Percentiles rank a stretch among this genome's conserved stretches.
Evolutionary conservation across 2,113 vertebrate species (phyloP).

Genomic region (Leucoraja erinaceus): DNA sequence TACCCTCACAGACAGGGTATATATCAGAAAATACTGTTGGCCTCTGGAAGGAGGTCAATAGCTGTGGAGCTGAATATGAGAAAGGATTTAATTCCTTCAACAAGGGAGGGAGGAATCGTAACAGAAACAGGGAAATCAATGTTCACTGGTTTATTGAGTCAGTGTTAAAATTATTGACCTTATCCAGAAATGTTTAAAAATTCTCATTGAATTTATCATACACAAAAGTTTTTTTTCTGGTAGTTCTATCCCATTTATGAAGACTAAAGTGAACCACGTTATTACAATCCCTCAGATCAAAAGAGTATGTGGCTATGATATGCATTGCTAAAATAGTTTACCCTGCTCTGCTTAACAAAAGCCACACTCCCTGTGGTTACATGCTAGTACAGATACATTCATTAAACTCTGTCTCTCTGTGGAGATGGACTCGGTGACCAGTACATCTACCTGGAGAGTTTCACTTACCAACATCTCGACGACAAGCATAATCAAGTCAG

Average conservation of each 20-base stretch:
- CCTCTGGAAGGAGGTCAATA: neutral
- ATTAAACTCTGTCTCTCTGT: constrained; percentile 14
- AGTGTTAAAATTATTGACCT: neutral
- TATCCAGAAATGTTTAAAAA: neutral
- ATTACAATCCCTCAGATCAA: neutral
- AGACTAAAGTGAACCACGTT: neutral
- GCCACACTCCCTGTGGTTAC: neutral
- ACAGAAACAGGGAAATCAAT: neutral
- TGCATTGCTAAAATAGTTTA: neutral
- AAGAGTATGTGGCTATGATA: neutral
- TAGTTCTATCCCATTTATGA: neutral
- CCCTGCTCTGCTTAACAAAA: neutral
- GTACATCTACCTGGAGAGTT: neutral
- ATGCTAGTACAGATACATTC: neutral
- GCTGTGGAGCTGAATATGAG: neutral
- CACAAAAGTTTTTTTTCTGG: neutral
- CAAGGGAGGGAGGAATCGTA: neutral
- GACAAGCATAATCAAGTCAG: neutral
- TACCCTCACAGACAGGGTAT: too few species aligned
- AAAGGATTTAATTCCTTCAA: neutral
- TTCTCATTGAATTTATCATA: neutral
- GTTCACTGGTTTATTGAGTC: neutral
- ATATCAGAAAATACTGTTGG: neutral
- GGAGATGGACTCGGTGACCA: neutral
- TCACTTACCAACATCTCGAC: neutral